Evolutionary conservation across 2,113 vertebrate genomes (phyloP), one percentile per base, ranked within the genome.

Genomic region (Setophaga kirtlandii): DNA sequence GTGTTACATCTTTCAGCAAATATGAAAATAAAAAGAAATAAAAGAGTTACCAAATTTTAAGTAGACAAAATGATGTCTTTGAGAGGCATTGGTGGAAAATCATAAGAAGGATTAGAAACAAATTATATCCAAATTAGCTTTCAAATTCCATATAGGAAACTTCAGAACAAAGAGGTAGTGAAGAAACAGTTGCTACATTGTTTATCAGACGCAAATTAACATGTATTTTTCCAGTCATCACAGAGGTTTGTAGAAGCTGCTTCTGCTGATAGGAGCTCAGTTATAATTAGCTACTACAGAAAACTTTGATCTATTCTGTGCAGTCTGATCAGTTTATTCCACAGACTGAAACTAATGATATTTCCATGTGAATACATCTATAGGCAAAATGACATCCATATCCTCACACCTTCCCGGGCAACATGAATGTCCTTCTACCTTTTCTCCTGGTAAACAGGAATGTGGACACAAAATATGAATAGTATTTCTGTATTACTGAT

Each of bases 401-500:
- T 64, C 71, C 76, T 92, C 83, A 71, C 62, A 83, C 81, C 49
- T 59, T 83, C 90, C 83, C 65, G 42, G 63, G 46, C 44, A 64
- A 20, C 68, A 33, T 80, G 35, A 60, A 73, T 58, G 90, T 90
- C 39, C 87, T 94, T 82, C 69, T 83, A 44, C 25, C 1, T 77
- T 96, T 93, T 78, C 37, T 94, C 78, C 76, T 82, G 85, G 73
- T 94, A 88, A 95, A 73, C 42, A 79, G 58, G n/a, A 67, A 52
- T 30, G 58, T 0, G 1, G 59, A 60, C 30, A 31, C 74, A 84
- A 89, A 71, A 63, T 56, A 35, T 79, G 80, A 95, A 83, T 35
- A 67, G 35, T 92, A 89, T 95, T 97, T 96, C 58, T 94, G 11
- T 95, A 62, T 73, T 95, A 63, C 75, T 70, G 87, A 79, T 95